Conservation (phyloP, 2,888 invertebrate species). For the Malthinus seriepunctatus region DNA sequence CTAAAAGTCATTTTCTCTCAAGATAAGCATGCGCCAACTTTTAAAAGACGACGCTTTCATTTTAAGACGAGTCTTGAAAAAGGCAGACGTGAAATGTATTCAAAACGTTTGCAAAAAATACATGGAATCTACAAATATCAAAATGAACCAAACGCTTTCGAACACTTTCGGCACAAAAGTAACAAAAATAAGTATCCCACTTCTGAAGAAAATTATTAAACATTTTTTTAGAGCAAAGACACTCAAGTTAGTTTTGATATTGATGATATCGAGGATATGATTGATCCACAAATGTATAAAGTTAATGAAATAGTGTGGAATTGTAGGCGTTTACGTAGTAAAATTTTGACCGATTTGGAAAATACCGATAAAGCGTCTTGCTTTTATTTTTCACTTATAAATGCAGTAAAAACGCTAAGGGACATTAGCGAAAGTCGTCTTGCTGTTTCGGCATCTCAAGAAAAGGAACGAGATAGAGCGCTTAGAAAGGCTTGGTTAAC, state of each 20-base stretch:
- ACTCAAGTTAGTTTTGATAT: not conserved
- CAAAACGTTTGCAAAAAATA: constrained; percentile 1
- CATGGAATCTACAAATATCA: not conserved
- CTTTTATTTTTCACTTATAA: constrained; percentile 11
- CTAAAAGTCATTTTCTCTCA: not conserved
- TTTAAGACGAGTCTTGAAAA: not conserved
- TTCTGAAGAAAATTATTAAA: too few species aligned
- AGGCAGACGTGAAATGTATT: not conserved
- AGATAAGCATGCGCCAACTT: not conserved
- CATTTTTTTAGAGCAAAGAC: too few species aligned
- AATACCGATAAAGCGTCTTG: too few species aligned
- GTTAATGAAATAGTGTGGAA: not conserved
- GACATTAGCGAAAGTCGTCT: constrained; percentile 54
- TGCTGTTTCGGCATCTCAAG: constrained; percentile 56
- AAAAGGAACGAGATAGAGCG: constrained; percentile 53
- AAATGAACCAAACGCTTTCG: too few species aligned
- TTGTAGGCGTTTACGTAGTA: not conserved
- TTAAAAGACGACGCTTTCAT: not conserved
- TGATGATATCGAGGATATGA: not conserved
- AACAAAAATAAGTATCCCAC: too few species aligned
- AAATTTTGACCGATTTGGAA: not conserved
- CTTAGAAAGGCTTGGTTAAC: constrained; percentile 55
- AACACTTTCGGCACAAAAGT: too few species aligned
- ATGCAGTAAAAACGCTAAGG: constrained; percentile 51
- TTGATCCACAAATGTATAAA: not conserved